Evolutionary conservation across 2,113 vertebrate genomes (phyloP).

Genomic region (Paralichthys olivaceus): DNA sequence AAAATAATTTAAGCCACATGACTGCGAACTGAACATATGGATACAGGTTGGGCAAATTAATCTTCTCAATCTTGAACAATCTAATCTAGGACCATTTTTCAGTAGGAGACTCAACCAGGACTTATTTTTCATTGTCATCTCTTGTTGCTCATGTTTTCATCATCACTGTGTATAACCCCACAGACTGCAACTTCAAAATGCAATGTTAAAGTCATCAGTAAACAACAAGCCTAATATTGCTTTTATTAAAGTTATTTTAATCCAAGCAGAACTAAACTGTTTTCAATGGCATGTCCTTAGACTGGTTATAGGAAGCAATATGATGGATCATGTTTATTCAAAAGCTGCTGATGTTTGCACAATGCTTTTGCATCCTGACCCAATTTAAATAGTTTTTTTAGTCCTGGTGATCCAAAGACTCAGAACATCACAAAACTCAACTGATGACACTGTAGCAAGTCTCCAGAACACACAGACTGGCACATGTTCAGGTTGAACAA

Average conservation of each 20-base stretch:
- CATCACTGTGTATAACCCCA: too few relatives aligned
- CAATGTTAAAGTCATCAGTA: too few relatives aligned
- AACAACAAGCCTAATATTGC: too few relatives aligned
- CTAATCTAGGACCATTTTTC: neutral
- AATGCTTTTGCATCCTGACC: constrained; percentile 2
- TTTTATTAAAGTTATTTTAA: neutral
- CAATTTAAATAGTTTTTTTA: neutral
- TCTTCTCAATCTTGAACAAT: neutral
- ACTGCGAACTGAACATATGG: neutral
- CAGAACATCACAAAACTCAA: neutral
- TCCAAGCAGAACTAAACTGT: neutral
- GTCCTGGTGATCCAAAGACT: constrained; percentile 2
- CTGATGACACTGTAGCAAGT: neutral
- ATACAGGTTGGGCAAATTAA: neutral
- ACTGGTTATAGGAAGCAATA: neutral
- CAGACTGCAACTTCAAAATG: too few relatives aligned
- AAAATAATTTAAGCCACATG: neutral
- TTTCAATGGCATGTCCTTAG: neutral
- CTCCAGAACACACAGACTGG: neutral
- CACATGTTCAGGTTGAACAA: constrained; percentile 4
- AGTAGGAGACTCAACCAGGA: too few relatives aligned
- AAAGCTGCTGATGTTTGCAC: neutral
- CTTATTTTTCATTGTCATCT: neutral
- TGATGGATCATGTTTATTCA: neutral
- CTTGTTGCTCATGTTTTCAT: too few relatives aligned